phyloP scores from a whole-genome alignment of 2,113 vertebrate species.

The Drymodes brunneopygia region DNA sequence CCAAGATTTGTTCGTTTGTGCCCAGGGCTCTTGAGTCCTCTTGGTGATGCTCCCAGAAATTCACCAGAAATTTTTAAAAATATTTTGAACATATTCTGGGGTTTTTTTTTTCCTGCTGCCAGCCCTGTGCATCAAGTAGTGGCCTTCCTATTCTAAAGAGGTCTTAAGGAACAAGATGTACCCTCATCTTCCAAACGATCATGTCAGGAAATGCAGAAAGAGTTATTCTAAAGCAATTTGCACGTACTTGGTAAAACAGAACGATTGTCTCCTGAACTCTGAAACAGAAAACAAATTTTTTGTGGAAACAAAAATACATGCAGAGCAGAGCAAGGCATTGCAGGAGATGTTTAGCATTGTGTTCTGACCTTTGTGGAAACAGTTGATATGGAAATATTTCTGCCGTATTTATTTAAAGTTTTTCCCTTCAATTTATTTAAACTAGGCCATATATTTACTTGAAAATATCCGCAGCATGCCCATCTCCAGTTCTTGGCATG shows the following conservation, averaged over 20 bases:
- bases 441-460: not conserved
- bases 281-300: not conserved
- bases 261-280: not conserved
- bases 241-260: not conserved
- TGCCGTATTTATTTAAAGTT: not conserved
- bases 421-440: slow-evolving; percentile 8
- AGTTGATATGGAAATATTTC: slow-evolving; percentile 5
- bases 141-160: not conserved
- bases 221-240: not conserved
- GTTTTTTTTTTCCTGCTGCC: not conserved
- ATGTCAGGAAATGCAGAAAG: not conserved
- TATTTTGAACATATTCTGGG: not conserved
- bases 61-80: not conserved
- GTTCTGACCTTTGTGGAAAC: slow-evolving; percentile 5
- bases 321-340: not conserved
- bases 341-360: not conserved
- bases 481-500: not conserved
- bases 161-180: not conserved
- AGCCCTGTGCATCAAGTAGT: not conserved
- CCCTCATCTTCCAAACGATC: not conserved
- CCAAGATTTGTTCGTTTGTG: not conserved
- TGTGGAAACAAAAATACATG: not conserved
- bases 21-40: not conserved
- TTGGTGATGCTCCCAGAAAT: accelerated
- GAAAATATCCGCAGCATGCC: not conserved